phyloP scores from a whole-genome alignment of 2,888 invertebrate species.

The Prionchulus punctatus region DNA sequence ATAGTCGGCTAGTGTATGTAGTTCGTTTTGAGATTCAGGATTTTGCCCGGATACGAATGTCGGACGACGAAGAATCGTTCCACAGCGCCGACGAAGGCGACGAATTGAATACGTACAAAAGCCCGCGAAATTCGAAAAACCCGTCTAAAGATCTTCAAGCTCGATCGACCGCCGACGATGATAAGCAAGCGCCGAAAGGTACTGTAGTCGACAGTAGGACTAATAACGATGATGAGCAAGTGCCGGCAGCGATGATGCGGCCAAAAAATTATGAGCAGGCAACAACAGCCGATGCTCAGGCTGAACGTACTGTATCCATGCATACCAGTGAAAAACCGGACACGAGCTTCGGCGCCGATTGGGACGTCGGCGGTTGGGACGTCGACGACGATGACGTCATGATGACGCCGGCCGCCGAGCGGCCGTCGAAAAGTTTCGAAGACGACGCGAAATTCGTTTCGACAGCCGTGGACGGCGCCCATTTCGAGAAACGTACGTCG shows the following conservation, averaged over 20 bases:
- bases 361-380: slow-evolving; percentile 8
- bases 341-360: not conserved
- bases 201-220: too few relatives aligned
- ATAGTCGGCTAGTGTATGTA: too few relatives aligned
- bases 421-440: not conserved
- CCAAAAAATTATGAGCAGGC: not conserved
- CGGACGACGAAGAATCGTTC: slow-evolving; percentile 5
- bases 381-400: not conserved
- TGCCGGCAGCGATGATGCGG: not conserved
- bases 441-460: too few relatives aligned
- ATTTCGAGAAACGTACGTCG: too few relatives aligned
- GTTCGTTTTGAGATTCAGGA: too few relatives aligned
- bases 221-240: too few relatives aligned
- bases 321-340: not conserved
- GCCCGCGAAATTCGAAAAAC: too few relatives aligned
- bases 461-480: too few relatives aligned
- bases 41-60: too few relatives aligned
- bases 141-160: too few relatives aligned
- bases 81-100: slow-evolving; percentile 5
- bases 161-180: not conserved
- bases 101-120: too few relatives aligned
- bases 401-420: not conserved
- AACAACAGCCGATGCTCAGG: not conserved
- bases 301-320: not conserved
- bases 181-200: not conserved